Evolutionary conservation across 2,113 vertebrate genomes (phyloP).

Genomic region (Stictonetta naevosa): DNA sequence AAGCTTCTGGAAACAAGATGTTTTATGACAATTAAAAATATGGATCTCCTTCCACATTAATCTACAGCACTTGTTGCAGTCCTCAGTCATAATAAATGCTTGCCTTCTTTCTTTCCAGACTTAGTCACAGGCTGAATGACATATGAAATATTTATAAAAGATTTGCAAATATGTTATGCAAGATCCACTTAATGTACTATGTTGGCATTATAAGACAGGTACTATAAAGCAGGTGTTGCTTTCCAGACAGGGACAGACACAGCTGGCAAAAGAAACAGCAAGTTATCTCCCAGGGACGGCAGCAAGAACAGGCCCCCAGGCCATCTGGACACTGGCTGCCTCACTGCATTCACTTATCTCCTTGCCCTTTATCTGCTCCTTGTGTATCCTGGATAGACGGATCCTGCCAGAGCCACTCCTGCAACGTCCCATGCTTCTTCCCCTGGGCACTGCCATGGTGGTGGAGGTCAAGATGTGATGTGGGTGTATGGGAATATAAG

Average conservation of each 20-base stretch:
- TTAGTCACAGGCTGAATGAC: neutral
- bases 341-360: neutral
- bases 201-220: neutral
- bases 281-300: neutral
- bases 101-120: neutral
- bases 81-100: neutral
- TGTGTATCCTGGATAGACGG: rapidly evolving
- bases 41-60: neutral
- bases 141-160: neutral
- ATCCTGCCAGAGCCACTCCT: neutral
- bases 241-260: neutral
- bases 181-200: neutral
- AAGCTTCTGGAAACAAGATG: neutral
- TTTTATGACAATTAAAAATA: slow-evolving; percentile 5
- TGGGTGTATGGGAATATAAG: neutral
- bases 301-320: neutral
- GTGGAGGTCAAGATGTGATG: neutral
- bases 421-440: neutral
- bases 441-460: rapidly evolving
- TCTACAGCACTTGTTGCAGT: neutral
- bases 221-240: neutral
- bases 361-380: neutral
- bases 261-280: neutral
- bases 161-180: neutral
- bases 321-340: rapidly evolving